These are phyloP conservation scores for Candoia aspera DNA, from an alignment of 2,113 vertebrate genomes.

Conservation along the genomic window DNA sequence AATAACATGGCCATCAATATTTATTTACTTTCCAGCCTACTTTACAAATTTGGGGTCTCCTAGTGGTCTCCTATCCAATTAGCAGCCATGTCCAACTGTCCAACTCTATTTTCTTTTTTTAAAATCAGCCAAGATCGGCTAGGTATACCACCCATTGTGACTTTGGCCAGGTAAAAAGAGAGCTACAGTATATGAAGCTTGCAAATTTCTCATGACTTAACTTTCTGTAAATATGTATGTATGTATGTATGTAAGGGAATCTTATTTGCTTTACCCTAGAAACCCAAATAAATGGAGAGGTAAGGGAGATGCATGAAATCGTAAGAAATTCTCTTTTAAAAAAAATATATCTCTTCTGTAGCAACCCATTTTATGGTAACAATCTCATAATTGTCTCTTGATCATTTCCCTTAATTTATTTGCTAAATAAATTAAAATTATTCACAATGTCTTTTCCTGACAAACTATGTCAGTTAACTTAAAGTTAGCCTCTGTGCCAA, in stretches of 20 bases:
- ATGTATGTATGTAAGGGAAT: neutral
- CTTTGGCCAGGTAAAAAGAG: neutral
- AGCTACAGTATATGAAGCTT: neutral
- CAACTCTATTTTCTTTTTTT: neutral
- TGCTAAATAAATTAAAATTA: neutral
- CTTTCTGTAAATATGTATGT: neutral
- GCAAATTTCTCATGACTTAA: neutral
- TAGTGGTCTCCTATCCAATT: too few species aligned
- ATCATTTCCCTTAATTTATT: constrained; percentile 18
- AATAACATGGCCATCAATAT: neutral
- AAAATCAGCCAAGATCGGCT: neutral
- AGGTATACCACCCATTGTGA: neutral
- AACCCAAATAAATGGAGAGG: neutral
- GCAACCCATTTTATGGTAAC: neutral
- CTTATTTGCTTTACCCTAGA: neutral
- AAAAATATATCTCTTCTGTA: neutral
- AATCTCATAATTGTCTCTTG: constrained; percentile 20
- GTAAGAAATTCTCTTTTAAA: neutral
- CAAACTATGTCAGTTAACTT: constrained; percentile 18
- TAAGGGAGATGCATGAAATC: neutral
- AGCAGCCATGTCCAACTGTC: neutral
- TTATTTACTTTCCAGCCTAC: neutral
- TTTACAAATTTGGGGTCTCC: neutral
- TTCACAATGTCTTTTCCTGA: constrained; percentile 1
- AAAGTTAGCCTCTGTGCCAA: neutral